Evolutionary conservation across 2,797 vertebrate species (phyloP).

Genomic region (Gobio occitaniae): DNA sequence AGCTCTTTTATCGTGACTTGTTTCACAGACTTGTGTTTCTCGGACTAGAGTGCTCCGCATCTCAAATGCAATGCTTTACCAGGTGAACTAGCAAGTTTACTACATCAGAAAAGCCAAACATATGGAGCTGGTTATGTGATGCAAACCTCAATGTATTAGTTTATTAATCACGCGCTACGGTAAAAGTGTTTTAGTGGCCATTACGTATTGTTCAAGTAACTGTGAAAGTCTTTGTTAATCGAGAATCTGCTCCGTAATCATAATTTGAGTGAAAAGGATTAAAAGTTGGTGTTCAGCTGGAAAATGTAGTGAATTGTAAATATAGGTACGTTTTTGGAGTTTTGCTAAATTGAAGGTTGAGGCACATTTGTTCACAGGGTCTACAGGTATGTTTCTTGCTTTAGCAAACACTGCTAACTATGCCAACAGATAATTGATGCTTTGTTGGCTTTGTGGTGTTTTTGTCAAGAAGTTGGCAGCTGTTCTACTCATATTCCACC

Average conservation of each 20-base stretch:
- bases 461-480: constrained; percentile 40
- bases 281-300: background rate
- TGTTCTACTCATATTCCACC: constrained; percentile 6
- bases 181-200: background rate
- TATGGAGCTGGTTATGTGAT: background rate
- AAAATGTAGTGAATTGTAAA: background rate
- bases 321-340: background rate
- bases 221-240: background rate
- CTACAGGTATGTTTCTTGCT: background rate
- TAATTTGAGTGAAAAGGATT: background rate
- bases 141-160: background rate
- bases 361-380: background rate
- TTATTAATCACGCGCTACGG: background rate
- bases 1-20: background rate
- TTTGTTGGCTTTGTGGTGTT: constrained; percentile 27
- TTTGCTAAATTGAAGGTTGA: background rate
- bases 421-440: constrained; percentile 35
- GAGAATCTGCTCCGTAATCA: background rate
- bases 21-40: background rate
- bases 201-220: background rate
- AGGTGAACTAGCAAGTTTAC: constrained; percentile 5
- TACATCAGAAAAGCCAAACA: background rate
- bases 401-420: constrained; percentile 3
- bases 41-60: background rate
- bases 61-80: background rate